Evolutionary conservation across 2,888 invertebrate genomes (phyloP).

Genomic region (Hydriomena furcata): DNA sequence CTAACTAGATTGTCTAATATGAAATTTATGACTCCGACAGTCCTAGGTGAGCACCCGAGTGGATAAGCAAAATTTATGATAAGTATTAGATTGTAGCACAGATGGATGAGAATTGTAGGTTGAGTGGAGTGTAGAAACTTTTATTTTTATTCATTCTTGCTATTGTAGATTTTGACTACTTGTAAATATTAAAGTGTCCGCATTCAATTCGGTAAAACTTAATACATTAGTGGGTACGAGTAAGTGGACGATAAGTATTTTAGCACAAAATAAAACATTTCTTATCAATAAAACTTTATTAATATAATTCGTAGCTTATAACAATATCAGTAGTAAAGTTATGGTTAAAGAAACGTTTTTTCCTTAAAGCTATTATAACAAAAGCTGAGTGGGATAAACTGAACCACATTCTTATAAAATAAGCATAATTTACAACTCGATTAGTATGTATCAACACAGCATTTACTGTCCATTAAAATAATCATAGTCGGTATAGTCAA

Average conservation of each 20-base stretch:
- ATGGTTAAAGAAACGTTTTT: slow-evolving; percentile 29
- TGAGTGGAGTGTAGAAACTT: no score
- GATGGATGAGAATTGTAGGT: no score
- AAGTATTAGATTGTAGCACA: no score
- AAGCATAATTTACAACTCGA: slow-evolving; percentile 2
- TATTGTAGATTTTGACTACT: no score
- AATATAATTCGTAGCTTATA: slow-evolving; percentile 46
- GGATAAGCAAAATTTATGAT: no score
- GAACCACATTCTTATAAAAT: slow-evolving; percentile 5
- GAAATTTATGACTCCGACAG: no score
- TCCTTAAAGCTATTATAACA: slow-evolving; percentile 24
- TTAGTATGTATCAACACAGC: slow-evolving; percentile 4
- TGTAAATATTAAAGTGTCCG: no score
- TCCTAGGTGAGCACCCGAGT: no score
- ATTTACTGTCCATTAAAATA: slow-evolving; percentile 16
- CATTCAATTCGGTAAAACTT: no score
- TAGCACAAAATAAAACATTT: slow-evolving; percentile 6
- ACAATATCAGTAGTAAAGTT: slow-evolving; percentile 54
- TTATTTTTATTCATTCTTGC: no score
- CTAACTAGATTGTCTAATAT: no score
- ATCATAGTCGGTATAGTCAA: slow-evolving; percentile 13
- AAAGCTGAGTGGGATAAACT: slow-evolving; percentile 17
- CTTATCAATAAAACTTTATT: slow-evolving; percentile 48
- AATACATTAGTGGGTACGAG: no score
- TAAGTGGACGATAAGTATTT: neutral